A percentile compares a stretch with the other conserved stretches of the same genome.
Conservation (phyloP, 2,113 vertebrate species). For the Leucoraja erinaceus region DNA sequence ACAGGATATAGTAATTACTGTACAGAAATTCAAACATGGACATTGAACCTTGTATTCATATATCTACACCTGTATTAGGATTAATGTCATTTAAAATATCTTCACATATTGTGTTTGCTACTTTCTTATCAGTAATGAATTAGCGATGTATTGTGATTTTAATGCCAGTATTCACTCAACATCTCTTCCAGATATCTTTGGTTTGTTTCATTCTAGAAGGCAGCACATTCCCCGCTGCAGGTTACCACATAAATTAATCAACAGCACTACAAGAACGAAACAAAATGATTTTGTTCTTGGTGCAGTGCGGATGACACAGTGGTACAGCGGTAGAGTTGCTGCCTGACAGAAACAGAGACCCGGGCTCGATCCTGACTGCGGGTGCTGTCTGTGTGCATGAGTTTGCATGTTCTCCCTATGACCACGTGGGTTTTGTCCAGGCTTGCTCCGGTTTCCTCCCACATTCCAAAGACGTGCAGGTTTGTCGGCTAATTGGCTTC, state of each 20-base stretch:
- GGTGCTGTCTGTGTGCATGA: no score
- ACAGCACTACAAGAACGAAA: background rate
- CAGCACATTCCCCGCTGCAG: background rate
- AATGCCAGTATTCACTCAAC: background rate
- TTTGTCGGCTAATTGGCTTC: no score
- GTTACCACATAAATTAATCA: background rate
- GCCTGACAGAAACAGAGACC: no score
- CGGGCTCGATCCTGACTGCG: no score
- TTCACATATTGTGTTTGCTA: background rate
- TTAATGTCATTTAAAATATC: background rate
- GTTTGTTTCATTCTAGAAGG: background rate
- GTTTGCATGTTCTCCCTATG: no score
- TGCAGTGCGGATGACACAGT: no score
- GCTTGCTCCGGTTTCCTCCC: no score
- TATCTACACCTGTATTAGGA: background rate
- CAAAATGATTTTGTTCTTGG: background rate
- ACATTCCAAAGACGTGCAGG: no score
- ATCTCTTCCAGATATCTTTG: background rate
- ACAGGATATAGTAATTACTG: conserved; percentile 24
- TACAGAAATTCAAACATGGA: background rate
- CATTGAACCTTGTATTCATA: conserved; percentile 10
- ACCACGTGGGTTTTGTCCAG: no score
- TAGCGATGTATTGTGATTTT: background rate
- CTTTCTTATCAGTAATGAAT: background rate
- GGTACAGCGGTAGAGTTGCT: no score